These are phyloP conservation scores for Corapipo altera DNA, from an alignment of 2,113 vertebrate genomes.

Conservation along the genomic window DNA sequence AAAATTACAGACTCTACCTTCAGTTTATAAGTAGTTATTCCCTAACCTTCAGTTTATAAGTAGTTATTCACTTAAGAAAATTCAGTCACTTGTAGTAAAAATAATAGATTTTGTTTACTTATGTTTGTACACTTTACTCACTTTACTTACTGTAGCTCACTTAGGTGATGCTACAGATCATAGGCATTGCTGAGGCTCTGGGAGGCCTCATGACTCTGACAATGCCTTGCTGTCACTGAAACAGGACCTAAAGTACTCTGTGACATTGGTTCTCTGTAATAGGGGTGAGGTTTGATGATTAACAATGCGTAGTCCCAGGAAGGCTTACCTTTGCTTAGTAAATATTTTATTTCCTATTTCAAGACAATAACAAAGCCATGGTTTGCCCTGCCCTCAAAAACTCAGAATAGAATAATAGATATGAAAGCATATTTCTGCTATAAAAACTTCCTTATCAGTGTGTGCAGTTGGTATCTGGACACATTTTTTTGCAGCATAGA, in stretches of 20 bases:
- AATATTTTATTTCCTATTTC: constrained; percentile 41
- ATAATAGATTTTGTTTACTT: background rate
- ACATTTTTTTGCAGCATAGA: background rate
- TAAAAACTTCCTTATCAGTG: background rate
- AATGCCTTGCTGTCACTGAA: background rate
- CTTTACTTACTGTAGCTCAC: too few relatives aligned
- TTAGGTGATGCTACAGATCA: background rate
- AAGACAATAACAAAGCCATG: background rate
- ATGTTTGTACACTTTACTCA: background rate
- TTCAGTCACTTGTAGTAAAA: background rate
- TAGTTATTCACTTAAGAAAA: background rate
- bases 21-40: background rate
- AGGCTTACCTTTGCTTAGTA: background rate
- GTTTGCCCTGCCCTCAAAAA: background rate
- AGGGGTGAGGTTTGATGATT: background rate
- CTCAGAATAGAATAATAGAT: background rate
- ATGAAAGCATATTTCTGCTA: background rate
- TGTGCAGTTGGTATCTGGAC: background rate
- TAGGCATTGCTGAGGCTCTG: background rate
- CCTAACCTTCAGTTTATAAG: background rate
- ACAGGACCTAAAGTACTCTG: background rate
- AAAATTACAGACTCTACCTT: background rate
- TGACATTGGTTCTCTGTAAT: background rate
- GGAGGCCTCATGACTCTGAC: background rate
- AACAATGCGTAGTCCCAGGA: background rate